These are phyloP conservation scores for Macrosteles quadrilineatus DNA, from an alignment of 1,140 invertebrate genomes.

Conservation along the genomic window DNA sequence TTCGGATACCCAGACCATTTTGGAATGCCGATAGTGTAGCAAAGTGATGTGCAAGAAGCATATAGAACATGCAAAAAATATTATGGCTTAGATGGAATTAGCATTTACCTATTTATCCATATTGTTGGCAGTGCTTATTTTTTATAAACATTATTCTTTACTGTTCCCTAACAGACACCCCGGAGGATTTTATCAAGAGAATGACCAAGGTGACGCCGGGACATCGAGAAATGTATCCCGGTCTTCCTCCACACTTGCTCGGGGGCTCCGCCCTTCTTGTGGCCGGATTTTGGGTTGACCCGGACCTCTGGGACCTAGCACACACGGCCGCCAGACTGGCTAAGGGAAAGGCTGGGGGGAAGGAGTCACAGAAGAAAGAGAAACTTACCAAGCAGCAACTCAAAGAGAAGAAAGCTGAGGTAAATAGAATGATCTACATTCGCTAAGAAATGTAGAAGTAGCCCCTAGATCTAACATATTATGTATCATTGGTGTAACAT, in stretches of 20 bases:
- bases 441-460: no score
- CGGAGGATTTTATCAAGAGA: not conserved
- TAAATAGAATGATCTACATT: not conserved
- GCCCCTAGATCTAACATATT: no score
- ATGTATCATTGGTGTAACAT: no score
- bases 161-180: not conserved
- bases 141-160: no score
- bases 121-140: no score
- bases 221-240: not conserved
- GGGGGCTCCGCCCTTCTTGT: conserved; percentile 23
- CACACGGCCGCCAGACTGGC: conserved; percentile 8
- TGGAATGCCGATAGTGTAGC: no score
- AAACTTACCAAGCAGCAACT: conserved; percentile 21
- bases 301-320: conserved; percentile 1
- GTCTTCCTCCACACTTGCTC: not conserved
- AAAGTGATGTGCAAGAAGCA: no score
- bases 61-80: no score
- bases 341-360: not conserved
- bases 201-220: not conserved
- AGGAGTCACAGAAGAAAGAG: conserved; percentile 13
- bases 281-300: conserved; percentile 10
- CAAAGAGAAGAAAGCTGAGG: conserved; percentile 27
- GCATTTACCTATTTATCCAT: no score
- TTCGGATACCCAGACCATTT: no score
- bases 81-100: no score